Base-by-base conservation (phyloP, 2,113 vertebrate genomes). In the Strix aluco region DNA sequence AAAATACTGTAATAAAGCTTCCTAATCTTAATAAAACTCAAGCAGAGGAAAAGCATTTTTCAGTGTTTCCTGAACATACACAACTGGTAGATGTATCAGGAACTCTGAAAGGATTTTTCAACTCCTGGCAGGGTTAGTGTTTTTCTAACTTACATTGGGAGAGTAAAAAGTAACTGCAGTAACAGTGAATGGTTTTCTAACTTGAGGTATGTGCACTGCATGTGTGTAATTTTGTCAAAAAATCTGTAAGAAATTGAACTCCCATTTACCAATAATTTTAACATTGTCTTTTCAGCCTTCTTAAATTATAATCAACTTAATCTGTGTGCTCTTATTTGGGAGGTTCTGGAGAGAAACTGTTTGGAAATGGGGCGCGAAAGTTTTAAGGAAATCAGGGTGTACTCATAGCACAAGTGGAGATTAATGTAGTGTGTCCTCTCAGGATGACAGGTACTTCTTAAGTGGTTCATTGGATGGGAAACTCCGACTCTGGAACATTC, bases 371-470 rank as follows among this genome's bases (percentile, higher is more conserved):
- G 2, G 3, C 0, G 1, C 55, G 55, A 78, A 81, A 5, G 21
- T 54, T 96, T 87, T 44, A 69, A 62, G 40, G 69, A 87, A 84
- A 23, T 58, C 6, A 1, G 34, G 22, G 18, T 12, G 1, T 46
- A 2, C 13, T 81, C 12, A 1, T 30, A 75, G 65, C 34, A 8
- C 11, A 93, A 72, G 55, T 0, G 0, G 51, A 70, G 22, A 7
- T 58, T 61, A 55, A 94, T 11, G 6, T 63, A 16, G 9, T 72
- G 34, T 94, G 54, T 89, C 42, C 61, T 94, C 81, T 87, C 96
- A 99, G 99, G 99, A 99, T 84, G 99, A 99, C 98, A 98, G 99
- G 77, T 99, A 99, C 97, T 99, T 99, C 94, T 97, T 99, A 94
- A 99, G 99, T 57, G 99, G 99, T 47, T 99, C 99, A 30, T 86